Conservation (phyloP, 2,113 vertebrate genomes). For the Hydrochoerus hydrochaeris region DNA sequence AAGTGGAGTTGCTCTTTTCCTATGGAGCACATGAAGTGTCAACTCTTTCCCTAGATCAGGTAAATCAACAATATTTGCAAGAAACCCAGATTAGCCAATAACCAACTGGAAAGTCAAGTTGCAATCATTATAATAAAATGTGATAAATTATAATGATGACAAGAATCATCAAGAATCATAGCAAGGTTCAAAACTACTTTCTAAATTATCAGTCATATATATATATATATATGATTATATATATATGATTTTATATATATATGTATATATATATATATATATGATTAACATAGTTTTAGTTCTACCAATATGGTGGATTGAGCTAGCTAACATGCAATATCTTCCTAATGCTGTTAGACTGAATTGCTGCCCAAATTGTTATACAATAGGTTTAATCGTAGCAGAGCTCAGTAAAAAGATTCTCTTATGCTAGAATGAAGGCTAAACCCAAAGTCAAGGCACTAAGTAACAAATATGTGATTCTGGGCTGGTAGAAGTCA, state of each 20-base stretch:
- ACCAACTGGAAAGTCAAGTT: neutral
- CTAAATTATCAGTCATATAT: neutral
- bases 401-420: constrained; percentile 14
- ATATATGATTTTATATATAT: neutral
- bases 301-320: neutral
- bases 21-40: neutral
- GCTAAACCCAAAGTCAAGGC: neutral
- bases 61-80: neutral
- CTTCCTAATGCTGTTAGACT: neutral
- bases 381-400: neutral
- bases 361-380: neutral
- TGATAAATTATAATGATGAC: neutral
- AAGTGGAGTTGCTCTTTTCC: neutral
- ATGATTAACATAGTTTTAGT: neutral
- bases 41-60: neutral
- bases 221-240: neutral
- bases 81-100: neutral
- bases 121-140: neutral
- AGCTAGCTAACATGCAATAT: neutral
- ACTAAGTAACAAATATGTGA: neutral
- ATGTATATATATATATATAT: neutral
- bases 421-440: neutral
- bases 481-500: neutral
- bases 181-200: neutral
- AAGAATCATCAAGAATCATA: neutral